phyloP scores from a whole-genome alignment of 2,888 invertebrate species.

The Papilio protenor region DNA sequence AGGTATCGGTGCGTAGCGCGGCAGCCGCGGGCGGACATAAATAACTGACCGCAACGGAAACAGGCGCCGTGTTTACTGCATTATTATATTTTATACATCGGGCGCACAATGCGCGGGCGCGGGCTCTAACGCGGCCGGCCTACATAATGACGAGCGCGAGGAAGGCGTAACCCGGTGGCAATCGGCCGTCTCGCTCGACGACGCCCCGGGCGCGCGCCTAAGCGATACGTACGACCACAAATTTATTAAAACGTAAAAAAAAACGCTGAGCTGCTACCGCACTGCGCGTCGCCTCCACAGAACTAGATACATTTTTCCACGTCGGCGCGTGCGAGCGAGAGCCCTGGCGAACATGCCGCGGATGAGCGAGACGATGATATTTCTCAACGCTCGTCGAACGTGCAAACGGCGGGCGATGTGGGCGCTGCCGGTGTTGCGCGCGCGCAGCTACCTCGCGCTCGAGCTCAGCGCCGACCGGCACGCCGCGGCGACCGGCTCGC shows the following conservation, averaged over 20 bases:
- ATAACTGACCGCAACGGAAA: slow-evolving; percentile 75
- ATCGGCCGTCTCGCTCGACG: slow-evolving; percentile 75
- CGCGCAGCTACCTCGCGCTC: slow-evolving; percentile 79
- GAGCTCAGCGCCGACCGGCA: slow-evolving; percentile 73
- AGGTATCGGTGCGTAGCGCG: slow-evolving; percentile 69
- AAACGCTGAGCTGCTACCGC: slow-evolving; percentile 76
- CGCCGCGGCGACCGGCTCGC: slow-evolving; percentile 79
- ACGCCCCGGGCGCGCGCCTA: slow-evolving; percentile 79
- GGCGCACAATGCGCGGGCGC: slow-evolving; percentile 67
- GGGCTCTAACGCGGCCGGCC: slow-evolving; percentile 81
- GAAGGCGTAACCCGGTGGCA: slow-evolving; percentile 84
- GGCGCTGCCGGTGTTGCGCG: slow-evolving; percentile 84
- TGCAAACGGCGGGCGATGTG: slow-evolving; percentile 80
- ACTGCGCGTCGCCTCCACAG: slow-evolving; percentile 82
- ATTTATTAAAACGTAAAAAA: slow-evolving; percentile 84
- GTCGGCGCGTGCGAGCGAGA: slow-evolving; percentile 71
- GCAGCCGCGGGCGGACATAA: slow-evolving; percentile 76
- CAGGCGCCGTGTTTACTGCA: slow-evolving; percentile 76
- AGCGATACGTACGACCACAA: slow-evolving; percentile 83
- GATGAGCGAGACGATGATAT: slow-evolving; percentile 63
- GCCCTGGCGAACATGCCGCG: slow-evolving; percentile 46
- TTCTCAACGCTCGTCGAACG: slow-evolving; percentile 64
- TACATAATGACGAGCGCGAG: slow-evolving; percentile 82
- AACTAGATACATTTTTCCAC: slow-evolving; percentile 84
- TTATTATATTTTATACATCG: slow-evolving; percentile 80